Conservation (phyloP, 2,797 vertebrate genomes). For the Alfaro cultratus region DNA sequence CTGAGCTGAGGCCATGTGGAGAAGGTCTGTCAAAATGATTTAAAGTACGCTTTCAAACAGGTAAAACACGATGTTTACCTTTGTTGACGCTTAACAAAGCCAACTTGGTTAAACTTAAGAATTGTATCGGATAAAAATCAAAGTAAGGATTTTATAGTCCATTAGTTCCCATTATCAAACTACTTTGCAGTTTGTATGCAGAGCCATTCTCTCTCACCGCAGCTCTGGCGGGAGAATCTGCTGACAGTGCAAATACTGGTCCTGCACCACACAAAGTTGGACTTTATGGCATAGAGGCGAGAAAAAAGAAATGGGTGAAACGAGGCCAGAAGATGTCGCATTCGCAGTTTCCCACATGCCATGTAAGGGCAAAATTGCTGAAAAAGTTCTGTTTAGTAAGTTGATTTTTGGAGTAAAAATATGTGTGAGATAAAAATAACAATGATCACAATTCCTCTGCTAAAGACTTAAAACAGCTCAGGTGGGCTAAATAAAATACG, state of each 20-base stretch:
- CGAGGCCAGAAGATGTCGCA: background rate
- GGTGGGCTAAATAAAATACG: background rate
- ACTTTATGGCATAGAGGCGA: background rate
- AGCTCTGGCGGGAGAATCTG: background rate
- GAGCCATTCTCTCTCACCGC: background rate
- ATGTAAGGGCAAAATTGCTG: background rate
- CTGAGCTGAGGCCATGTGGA: background rate
- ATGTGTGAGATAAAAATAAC: background rate
- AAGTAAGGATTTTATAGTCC: background rate
- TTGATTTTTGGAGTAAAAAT: background rate
- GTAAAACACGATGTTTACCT: background rate
- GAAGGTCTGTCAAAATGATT: background rate
- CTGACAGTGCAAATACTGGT: background rate
- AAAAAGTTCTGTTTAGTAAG: background rate
- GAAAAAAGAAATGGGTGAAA: background rate
- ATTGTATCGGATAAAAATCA: background rate
- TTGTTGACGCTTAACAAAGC: background rate
- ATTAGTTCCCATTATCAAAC: background rate
- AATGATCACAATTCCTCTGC: background rate
- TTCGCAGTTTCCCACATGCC: background rate
- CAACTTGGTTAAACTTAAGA: background rate
- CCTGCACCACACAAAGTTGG: background rate
- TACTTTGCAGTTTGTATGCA: background rate
- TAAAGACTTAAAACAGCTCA: background rate
- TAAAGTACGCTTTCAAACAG: background rate